phyloP scores from a whole-genome alignment of 2,797 vertebrate genomes.

The Oreochromis grahami region DNA sequence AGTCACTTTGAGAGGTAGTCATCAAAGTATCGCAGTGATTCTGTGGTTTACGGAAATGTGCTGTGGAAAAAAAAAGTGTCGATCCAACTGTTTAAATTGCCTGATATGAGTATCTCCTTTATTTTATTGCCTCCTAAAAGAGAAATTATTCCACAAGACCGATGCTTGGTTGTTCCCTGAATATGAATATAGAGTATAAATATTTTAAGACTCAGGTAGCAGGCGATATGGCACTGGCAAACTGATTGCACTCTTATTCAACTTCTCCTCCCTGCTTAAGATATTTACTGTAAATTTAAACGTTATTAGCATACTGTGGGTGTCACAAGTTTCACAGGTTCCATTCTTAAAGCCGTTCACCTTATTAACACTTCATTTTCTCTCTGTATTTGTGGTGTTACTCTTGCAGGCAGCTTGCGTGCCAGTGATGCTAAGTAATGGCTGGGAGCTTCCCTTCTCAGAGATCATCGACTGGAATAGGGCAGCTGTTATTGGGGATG shows the following conservation, averaged over 20 bases:
- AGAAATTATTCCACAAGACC: not conserved
- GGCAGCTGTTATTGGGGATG: slow-evolving; percentile 94
- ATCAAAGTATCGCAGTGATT: not conserved
- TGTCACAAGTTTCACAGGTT: not conserved
- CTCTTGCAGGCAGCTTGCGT: slow-evolving; percentile 89
- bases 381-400: not conserved
- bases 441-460: slow-evolving; percentile 98
- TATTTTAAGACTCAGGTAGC: not conserved
- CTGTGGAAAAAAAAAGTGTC: not conserved
- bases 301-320: not conserved
- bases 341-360: not conserved
- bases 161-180: not conserved
- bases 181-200: not conserved
- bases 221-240: not conserved
- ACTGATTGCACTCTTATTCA: not conserved
- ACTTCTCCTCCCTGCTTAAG: not conserved
- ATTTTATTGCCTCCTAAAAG: not conserved
- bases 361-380: not conserved
- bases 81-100: not conserved
- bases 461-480: slow-evolving; percentile 99
- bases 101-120: not conserved
- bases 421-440: slow-evolving; percentile 98
- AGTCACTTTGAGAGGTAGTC: slow-evolving; percentile 3
- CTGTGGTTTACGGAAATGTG: not conserved
- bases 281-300: not conserved